Evolutionary conservation across 1,140 invertebrate species (phyloP).

Genomic region (Atta colombica): DNA sequence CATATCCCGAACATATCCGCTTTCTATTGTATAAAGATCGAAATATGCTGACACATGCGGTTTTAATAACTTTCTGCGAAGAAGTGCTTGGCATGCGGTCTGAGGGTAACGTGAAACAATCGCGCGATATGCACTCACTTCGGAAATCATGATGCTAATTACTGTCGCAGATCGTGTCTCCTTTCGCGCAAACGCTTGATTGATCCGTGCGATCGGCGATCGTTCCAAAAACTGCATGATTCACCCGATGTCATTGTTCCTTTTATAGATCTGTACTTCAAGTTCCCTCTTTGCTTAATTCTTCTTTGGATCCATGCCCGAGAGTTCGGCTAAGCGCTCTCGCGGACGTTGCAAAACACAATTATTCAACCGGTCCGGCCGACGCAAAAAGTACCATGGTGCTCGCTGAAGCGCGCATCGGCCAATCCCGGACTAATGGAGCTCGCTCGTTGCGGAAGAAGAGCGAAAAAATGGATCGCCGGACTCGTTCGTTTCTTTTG

Average conservation of each 20-base stretch:
- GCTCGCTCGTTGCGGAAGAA: slow-evolving; percentile 52
- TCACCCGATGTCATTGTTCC: slow-evolving; percentile 47
- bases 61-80: not conserved
- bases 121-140: slow-evolving; percentile 69
- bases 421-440: slow-evolving; percentile 71
- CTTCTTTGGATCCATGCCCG: slow-evolving; percentile 73
- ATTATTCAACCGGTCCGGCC: slow-evolving; percentile 72
- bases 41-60: not conserved
- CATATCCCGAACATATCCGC: not conserved
- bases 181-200: not conserved
- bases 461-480: slow-evolving; percentile 53
- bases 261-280: slow-evolving; percentile 74
- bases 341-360: slow-evolving; percentile 75
- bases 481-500: slow-evolving; percentile 50
- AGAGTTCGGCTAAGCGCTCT: slow-evolving; percentile 59
- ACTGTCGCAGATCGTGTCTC: not conserved
- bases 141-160: slow-evolving; percentile 53
- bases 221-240: slow-evolving; percentile 59
- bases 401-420: slow-evolving; percentile 69
- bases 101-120: slow-evolving; percentile 18
- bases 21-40: not conserved
- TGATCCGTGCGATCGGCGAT: slow-evolving; percentile 30
- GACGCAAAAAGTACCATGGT: slow-evolving; percentile 65
- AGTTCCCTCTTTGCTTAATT: slow-evolving; percentile 73
- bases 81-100: not conserved